These are phyloP conservation scores for Pyrrhosoma nymphula DNA, from an alignment of 2,888 invertebrate genomes.

Conservation along the genomic window DNA sequence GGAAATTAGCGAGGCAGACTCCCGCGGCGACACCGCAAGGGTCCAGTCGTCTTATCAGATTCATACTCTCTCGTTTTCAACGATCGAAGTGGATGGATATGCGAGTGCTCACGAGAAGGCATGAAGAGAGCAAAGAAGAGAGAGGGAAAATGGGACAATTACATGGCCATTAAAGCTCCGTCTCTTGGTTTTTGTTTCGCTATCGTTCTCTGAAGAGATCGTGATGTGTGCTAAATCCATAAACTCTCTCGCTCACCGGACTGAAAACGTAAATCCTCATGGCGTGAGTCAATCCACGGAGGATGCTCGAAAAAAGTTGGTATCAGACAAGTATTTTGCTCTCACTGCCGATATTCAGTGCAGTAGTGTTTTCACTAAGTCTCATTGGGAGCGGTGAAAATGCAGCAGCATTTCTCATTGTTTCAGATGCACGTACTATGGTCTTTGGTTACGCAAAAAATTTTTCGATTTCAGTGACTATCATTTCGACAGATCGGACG, in stretches of 20 bases:
- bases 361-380: neutral
- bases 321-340: neutral
- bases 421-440: neutral
- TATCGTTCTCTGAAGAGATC: neutral
- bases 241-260: neutral
- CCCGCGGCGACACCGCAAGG: neutral
- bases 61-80: neutral
- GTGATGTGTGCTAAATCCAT: neutral
- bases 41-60: neutral
- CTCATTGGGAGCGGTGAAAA: neutral
- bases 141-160: constrained; percentile 22
- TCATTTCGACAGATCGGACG: too few species aligned
- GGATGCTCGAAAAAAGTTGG: neutral
- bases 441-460: too few species aligned
- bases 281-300: neutral
- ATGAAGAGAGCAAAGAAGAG: neutral
- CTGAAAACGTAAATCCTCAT: neutral
- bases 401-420: neutral
- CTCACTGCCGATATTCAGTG: neutral
- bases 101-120: neutral
- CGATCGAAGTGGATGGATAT: neutral
- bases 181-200: neutral
- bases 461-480: too few species aligned
- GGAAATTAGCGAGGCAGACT: constrained; percentile 2
- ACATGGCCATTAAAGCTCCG: neutral